Evolutionary conservation across 23 tunicate genomes (phyloP), one percentile per base, ranked within the genome.

Genomic region (Styela clava): DNA sequence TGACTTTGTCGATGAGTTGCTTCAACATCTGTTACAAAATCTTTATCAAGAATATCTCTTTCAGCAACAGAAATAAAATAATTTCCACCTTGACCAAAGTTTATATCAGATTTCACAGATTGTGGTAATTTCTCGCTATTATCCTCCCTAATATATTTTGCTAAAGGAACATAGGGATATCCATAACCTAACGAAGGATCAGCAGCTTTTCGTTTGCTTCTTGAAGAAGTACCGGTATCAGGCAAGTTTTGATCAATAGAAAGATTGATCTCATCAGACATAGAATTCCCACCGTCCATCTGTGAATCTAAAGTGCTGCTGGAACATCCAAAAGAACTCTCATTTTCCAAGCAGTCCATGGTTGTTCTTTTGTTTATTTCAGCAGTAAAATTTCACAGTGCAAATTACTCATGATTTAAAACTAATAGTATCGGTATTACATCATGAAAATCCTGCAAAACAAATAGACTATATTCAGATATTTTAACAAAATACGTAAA

Each of bases 11-110:
- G 56, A 26, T 65, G 71, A 65, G 31, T 25, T 29, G 32, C 77
- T 21, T 71, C 35, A 5, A 71, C 77, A 27, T 27, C 34, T 3
- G 24, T 20, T 3, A 31, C 77, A 32, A 71, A 71, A 32, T 71
- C 37, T 34, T 71, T 71, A 71, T 71, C 77, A 33, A 71, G 34
- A 30, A 71, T 71, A 32, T 71, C 77, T 32, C 77, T 26, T 7
- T 30, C 77, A 27, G 77, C 12, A 7, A 71, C 34, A 5, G 77
- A 71, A 2, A 34, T 32, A 32, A 71, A 71, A 71, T 71, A 71
- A 44, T 44, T 44, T 44, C 56, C 56, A 5, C 56, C 56, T 44
- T 44, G 56, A 44, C 9, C 56, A 44, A 44, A 12, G 12, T 12
- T 44, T 44, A 44, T 12, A 12, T 44, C 56, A 44, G 56, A 44